Evolutionary conservation across 2,113 vertebrate species (phyloP).

Genomic region (Nasalis larvatus): DNA sequence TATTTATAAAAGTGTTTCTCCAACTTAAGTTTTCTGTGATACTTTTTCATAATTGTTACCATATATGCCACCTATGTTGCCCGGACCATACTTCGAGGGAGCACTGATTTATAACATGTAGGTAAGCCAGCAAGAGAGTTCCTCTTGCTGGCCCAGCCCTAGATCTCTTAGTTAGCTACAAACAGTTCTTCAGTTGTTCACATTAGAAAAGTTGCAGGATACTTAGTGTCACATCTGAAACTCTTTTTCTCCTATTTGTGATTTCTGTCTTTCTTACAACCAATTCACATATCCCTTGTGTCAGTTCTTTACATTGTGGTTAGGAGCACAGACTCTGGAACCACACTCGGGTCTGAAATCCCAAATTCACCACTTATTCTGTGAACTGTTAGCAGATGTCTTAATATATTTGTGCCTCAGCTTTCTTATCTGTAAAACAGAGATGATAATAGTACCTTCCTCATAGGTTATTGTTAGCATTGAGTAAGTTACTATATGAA

Average conservation of each 20-base stretch:
- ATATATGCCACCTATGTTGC: background rate
- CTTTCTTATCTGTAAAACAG: background rate
- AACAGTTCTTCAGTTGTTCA: background rate
- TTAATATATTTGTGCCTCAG: background rate
- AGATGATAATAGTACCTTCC: background rate
- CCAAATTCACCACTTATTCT: background rate
- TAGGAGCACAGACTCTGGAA: background rate
- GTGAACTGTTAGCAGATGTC: background rate
- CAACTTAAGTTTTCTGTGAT: background rate
- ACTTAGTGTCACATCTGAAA: background rate
- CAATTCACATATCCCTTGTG: background rate
- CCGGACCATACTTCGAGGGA: background rate
- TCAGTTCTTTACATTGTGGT: background rate
- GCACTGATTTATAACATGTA: background rate
- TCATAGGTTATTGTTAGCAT: background rate
- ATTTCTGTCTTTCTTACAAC: background rate
- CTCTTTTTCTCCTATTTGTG: background rate
- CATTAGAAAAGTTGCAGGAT: background rate
- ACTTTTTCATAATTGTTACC: background rate
- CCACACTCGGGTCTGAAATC: background rate
- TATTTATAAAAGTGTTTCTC: background rate
- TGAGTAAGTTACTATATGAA: background rate
- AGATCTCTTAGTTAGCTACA: background rate
- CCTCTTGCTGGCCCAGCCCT: background rate
- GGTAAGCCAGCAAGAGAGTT: background rate